These are phyloP conservation scores for Ypsolopha sequella DNA, from an alignment of 2,888 invertebrate species.

Conservation along the genomic window DNA sequence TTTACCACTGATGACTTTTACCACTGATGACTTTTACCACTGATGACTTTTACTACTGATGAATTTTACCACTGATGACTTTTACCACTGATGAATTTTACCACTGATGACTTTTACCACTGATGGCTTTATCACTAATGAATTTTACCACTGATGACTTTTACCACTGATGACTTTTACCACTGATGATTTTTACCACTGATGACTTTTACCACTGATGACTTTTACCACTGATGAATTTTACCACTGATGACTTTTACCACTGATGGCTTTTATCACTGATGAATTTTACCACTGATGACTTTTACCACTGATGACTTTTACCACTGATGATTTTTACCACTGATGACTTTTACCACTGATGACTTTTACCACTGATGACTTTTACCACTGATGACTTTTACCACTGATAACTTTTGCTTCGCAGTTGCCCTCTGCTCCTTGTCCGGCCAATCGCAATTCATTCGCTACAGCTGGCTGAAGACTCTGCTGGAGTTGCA, in stretches of 20 bases:
- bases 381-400: too few relatives aligned
- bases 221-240: too few relatives aligned
- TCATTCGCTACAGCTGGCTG: constrained; percentile 28
- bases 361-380: not conserved
- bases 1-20: not conserved
- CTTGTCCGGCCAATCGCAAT: constrained; percentile 26
- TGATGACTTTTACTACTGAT: not conserved
- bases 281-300: not conserved
- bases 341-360: not conserved
- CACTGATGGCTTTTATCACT: too few relatives aligned
- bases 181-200: too few relatives aligned
- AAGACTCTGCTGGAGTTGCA: constrained; percentile 19
- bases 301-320: too few relatives aligned
- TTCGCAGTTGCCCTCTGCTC: constrained; percentile 22
- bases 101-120: not conserved
- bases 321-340: too few relatives aligned
- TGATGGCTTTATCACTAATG: too few relatives aligned
- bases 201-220: not conserved
- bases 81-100: too few relatives aligned
- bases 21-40: too few relatives aligned
- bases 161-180: too few relatives aligned
- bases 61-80: not conserved
- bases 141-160: not conserved
- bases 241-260: not conserved
- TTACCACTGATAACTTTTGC: not conserved